A percentile compares a stretch with the other conserved stretches of the same genome.
Evolutionary conservation across 2,797 vertebrate genomes (phyloP).

Genomic region (Intellagama lesueurii): DNA sequence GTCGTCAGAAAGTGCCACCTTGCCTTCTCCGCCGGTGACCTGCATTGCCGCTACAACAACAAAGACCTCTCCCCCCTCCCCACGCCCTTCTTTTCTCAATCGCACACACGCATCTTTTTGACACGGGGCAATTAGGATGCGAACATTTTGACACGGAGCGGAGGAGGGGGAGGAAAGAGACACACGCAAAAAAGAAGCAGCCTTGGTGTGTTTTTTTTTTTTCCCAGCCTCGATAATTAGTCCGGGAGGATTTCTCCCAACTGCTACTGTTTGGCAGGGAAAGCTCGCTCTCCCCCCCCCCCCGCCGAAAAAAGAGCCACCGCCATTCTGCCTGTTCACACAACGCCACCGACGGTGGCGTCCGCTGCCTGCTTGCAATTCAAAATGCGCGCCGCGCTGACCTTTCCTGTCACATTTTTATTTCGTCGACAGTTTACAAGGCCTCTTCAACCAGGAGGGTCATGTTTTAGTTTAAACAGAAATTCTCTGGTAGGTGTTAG

Average conservation of each 20-base stretch:
- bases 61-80: slow-evolving; percentile 42
- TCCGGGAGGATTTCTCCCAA: slow-evolving; percentile 81
- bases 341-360: slow-evolving; percentile 45
- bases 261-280: slow-evolving; percentile 72
- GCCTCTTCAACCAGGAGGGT: slow-evolving; percentile 81
- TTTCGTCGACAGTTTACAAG: slow-evolving; percentile 86
- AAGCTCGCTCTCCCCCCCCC: slow-evolving; percentile 20
- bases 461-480: slow-evolving; percentile 88
- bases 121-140: slow-evolving; percentile 68
- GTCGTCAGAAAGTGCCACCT: slow-evolving; percentile 46
- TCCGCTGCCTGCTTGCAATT: slow-evolving; percentile 82
- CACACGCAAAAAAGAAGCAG: slow-evolving; percentile 62
- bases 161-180: neutral
- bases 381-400: slow-evolving; percentile 81
- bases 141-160: slow-evolving; percentile 55
- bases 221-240: slow-evolving; percentile 80
- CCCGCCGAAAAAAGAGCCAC: slow-evolving; percentile 51
- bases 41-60: slow-evolving; percentile 58
- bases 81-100: neutral
- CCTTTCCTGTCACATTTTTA: slow-evolving; percentile 85
- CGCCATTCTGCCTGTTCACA: slow-evolving; percentile 41
- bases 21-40: slow-evolving; percentile 61
- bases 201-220: slow-evolving; percentile 80
- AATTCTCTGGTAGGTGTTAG: slow-evolving; percentile 83
- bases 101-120: slow-evolving; percentile 42